Evolutionary conservation across 2,797 vertebrate species (phyloP).

Genomic region (Limnodromus scolopaceus): DNA sequence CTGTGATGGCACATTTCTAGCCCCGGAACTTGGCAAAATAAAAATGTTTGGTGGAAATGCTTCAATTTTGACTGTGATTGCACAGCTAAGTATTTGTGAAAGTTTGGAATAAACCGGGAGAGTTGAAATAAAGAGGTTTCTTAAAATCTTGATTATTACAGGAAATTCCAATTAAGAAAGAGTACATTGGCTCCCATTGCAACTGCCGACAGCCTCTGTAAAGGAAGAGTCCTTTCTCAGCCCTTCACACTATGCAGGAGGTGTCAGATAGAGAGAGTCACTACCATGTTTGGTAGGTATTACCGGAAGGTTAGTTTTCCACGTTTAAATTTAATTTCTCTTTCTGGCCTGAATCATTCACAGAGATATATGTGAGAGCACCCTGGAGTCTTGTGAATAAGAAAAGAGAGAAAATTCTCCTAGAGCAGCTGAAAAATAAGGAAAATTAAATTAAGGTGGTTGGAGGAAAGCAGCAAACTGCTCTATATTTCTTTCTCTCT

Average conservation of each 20-base stretch:
- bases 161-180: background rate
- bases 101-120: background rate
- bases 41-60: background rate
- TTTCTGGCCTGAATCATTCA: background rate
- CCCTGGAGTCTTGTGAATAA: background rate
- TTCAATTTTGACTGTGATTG: background rate
- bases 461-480: background rate
- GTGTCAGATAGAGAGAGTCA: background rate
- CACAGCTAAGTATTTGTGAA: background rate
- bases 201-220: background rate
- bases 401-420: background rate
- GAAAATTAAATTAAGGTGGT: background rate
- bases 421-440: background rate
- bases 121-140: background rate
- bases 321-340: background rate
- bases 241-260: accelerated
- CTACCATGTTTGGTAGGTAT: background rate
- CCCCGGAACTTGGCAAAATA: background rate
- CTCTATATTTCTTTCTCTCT: background rate
- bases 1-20: background rate
- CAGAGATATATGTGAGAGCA: background rate
- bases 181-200: background rate
- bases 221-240: background rate
- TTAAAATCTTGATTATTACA: background rate
- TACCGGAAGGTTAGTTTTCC: background rate